Percentiles rank a stretch among this genome's conserved stretches.
Conservation (phyloP, 2,113 vertebrate species). For the Corvus moneduloides region DNA sequence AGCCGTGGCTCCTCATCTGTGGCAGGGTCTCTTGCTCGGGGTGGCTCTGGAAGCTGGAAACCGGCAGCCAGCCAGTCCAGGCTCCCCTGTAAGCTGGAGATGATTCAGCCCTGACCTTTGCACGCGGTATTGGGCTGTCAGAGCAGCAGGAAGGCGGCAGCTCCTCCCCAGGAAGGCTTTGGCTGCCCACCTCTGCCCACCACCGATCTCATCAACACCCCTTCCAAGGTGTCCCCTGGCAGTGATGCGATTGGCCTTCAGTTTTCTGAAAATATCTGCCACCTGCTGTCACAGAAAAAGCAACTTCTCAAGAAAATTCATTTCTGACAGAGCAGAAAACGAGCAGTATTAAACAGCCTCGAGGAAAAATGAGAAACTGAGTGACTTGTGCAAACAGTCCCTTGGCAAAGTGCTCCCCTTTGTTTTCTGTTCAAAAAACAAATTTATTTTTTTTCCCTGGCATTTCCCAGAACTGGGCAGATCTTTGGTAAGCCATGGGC, state of each 20-base stretch:
- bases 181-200: background rate
- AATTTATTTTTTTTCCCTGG: background rate
- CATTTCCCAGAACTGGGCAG: background rate
- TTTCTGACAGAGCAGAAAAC: background rate
- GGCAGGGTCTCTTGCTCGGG: background rate
- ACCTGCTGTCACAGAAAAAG: background rate
- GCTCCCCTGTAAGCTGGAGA: background rate
- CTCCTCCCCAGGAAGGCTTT: background rate
- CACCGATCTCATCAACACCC: background rate
- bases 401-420: conserved; percentile 8
- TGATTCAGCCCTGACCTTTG: conserved; percentile 37
- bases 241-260: background rate
- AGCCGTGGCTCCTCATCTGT: background rate
- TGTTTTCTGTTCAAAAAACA: background rate
- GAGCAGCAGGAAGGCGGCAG: background rate
- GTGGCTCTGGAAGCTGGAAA: background rate
- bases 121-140: rapidly evolving
- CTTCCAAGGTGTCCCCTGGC: background rate
- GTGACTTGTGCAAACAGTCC: background rate
- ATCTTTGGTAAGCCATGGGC: background rate
- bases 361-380: background rate
- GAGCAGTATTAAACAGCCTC: background rate
- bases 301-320: background rate
- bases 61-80: rapidly evolving
- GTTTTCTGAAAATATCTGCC: background rate